A percentile compares a stretch with the other conserved stretches of the same genome.
These are phyloP conservation scores for Sapajus apella DNA, from an alignment of 2,113 vertebrate species.

Conservation along the genomic window DNA sequence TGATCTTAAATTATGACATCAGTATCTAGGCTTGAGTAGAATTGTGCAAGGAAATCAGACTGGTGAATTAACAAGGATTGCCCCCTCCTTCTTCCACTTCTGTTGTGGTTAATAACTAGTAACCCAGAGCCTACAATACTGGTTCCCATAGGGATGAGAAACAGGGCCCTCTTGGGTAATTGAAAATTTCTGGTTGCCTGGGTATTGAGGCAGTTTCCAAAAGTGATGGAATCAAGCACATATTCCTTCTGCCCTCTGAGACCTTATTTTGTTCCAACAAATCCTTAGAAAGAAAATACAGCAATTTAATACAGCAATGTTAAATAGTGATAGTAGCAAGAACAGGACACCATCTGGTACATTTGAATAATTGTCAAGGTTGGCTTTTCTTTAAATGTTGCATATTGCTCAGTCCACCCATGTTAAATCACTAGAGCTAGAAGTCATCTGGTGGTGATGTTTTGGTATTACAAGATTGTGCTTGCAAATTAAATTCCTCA, in stretches of 20 bases:
- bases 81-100: background rate
- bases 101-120: background rate
- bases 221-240: conserved; percentile 32
- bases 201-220: conserved; percentile 34
- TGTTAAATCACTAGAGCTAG: conserved; percentile 44
- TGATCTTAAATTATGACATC: conserved; percentile 1
- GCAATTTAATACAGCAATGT: conserved; percentile 58
- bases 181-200: conserved; percentile 54
- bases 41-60: background rate
- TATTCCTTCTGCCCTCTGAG: conserved; percentile 53
- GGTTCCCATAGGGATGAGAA: background rate
- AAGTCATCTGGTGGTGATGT: conserved; percentile 57
- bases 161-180: conserved; percentile 8
- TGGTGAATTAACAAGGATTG: background rate
- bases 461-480: conserved; percentile 1
- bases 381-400: conserved; percentile 64
- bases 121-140: background rate
- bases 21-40: background rate
- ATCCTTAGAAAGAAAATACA: conserved; percentile 69
- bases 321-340: conserved; percentile 63
- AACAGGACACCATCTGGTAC: conserved; percentile 66
- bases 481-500: conserved; percentile 12
- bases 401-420: conserved; percentile 45
- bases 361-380: conserved; percentile 71
- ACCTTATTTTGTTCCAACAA: conserved; percentile 64